Percentiles rank a stretch among this genome's conserved stretches.
These are phyloP conservation scores for Montipora foliosa DNA, from an alignment of 64 coral and sea anemone species.

Conservation along the genomic window DNA sequence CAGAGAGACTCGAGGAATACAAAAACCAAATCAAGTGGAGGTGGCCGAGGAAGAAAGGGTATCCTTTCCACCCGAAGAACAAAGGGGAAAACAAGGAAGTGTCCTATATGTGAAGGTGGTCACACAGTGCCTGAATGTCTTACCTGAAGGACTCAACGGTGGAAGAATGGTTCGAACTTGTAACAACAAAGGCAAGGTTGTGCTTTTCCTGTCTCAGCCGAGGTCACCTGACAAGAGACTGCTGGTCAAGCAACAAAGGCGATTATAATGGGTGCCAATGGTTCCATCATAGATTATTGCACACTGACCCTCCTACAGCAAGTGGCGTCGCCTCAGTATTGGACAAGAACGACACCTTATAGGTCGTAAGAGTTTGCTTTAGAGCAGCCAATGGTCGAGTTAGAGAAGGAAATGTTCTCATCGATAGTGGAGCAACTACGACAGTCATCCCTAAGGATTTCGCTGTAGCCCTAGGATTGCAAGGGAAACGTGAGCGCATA, in stretches of 20 bases:
- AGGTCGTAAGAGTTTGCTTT: conserved; percentile 51
- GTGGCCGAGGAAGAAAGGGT: neutral
- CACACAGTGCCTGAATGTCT: neutral
- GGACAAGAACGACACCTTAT: conserved; percentile 25
- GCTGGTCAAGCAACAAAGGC: conserved; percentile 20
- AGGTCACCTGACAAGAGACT: conserved; percentile 36
- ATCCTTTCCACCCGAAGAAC: neutral
- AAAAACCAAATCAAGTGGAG: neutral
- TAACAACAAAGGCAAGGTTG: neutral
- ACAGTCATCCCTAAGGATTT: conserved; percentile 37
- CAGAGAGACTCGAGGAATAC: neutral
- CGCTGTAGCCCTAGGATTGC: too few relatives aligned
- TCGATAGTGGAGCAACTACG: conserved; percentile 61
- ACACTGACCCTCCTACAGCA: conserved; percentile 4
- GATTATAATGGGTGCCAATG: neutral
- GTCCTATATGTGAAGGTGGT: neutral
- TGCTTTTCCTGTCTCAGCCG: conserved; percentile 19
- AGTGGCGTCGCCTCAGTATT: neutral
- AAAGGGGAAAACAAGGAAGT: neutral
- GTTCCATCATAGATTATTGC: conserved; percentile 12
- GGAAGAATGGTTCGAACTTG: too few relatives aligned
- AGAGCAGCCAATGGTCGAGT: conserved; percentile 42
- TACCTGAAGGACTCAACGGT: neutral
- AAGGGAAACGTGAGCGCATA: too few relatives aligned
- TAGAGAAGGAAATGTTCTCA: conserved; percentile 45